Evolutionary conservation across 2,888 invertebrate species (phyloP).

Genomic region (Caenorhabditis wallacei): DNA sequence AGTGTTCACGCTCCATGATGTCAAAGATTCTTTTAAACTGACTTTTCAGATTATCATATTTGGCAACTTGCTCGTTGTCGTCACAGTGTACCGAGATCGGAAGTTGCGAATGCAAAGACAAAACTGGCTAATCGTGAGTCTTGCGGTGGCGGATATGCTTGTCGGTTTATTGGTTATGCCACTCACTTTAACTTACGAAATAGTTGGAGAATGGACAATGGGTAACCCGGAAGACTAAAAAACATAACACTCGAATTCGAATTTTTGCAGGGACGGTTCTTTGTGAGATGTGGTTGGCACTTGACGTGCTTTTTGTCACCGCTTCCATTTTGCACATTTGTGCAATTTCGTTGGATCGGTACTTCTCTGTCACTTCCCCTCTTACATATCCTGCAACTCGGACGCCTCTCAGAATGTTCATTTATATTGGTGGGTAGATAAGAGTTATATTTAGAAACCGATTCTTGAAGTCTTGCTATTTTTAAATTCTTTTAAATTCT

Average conservation of each 20-base stretch:
- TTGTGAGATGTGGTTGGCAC: conserved; percentile 85
- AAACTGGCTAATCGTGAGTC: conserved; percentile 85
- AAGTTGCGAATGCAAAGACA: conserved; percentile 84
- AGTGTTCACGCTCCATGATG: conserved; percentile 18
- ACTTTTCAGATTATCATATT: conserved; percentile 80
- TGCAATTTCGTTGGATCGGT: conserved; percentile 82
- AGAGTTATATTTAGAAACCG: conserved; percentile 9
- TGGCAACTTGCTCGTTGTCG: conserved; percentile 82
- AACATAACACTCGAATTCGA: background rate
- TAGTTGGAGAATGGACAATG: conserved; percentile 85
- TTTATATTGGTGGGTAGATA: conserved; percentile 79
- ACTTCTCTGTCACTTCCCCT: conserved; percentile 82
- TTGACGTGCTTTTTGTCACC: conserved; percentile 85
- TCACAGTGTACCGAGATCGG: conserved; percentile 81
- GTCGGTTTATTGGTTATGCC: conserved; percentile 85
- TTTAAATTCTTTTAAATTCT: background rate
- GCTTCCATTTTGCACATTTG: conserved; percentile 85
- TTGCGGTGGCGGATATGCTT: conserved; percentile 83
- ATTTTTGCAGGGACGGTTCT: conserved; percentile 82
- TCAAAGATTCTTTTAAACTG: conserved; percentile 4
- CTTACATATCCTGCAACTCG: conserved; percentile 81
- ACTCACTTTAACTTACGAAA: conserved; percentile 85
- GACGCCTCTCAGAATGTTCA: conserved; percentile 79
- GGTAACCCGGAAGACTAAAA: conserved; percentile 77
- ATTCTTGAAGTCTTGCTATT: conserved; percentile 29